A percentile compares a stretch with the other conserved stretches of the same genome.
Conservation (phyloP, 2,888 invertebrate genomes). For the Monoplex corrugatus region DNA sequence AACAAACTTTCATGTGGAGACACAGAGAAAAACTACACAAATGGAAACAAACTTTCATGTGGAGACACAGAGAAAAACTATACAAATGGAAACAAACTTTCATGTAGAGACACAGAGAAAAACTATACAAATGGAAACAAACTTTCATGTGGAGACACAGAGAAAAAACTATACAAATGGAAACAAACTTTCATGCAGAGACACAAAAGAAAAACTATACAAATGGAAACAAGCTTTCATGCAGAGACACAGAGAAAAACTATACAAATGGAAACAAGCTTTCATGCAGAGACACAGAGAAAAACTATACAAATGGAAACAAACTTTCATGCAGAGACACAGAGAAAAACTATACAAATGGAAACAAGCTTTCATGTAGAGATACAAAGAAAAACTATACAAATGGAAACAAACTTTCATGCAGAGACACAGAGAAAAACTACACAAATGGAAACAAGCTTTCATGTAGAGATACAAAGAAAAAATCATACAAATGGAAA, state of each 20-base stretch:
- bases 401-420: background rate
- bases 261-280: background rate
- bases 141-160: too few relatives aligned
- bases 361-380: too few relatives aligned
- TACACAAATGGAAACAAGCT: conserved; percentile 4
- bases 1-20: background rate
- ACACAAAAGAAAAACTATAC: background rate
- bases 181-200: too few relatives aligned
- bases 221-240: background rate
- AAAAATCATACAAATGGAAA: too few relatives aligned
- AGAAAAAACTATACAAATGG: too few relatives aligned
- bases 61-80: too few relatives aligned
- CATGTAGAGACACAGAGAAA: background rate
- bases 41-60: background rate
- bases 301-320: too few relatives aligned
- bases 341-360: background rate
- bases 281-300: background rate
- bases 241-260: background rate
- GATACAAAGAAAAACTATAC: background rate
- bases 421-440: background rate
- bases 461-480: background rate
- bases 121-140: background rate
- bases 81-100: background rate
- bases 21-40: background rate
- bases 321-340: background rate